phyloP scores from a whole-genome alignment of 2,888 invertebrate genomes.

The Nesidiocoris tenuis region DNA sequence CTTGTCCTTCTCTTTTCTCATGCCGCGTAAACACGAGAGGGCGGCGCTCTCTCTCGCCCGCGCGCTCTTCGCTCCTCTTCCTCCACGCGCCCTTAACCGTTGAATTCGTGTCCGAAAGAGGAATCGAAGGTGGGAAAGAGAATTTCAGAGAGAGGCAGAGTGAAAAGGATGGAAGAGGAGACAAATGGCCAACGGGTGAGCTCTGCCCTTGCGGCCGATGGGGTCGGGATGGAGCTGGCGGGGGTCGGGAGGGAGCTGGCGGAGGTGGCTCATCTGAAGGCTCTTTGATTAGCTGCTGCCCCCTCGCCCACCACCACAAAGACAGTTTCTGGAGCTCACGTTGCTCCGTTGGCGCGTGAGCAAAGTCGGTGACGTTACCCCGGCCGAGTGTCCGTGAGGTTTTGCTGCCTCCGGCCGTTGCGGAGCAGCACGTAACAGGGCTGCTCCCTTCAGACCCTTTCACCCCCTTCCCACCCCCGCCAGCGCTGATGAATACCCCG shows the following conservation, averaged over 20 bases:
- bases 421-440: not conserved
- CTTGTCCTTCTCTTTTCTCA: constrained; percentile 11
- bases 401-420: not conserved
- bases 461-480: not conserved
- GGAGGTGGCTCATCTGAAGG: constrained; percentile 39
- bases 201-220: not conserved
- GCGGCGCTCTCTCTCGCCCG: constrained; percentile 1
- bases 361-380: not conserved
- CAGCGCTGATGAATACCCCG: not conserved
- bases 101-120: not conserved
- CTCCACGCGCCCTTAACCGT: constrained; percentile 8
- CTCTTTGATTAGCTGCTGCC: constrained; percentile 40
- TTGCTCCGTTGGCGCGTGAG: not conserved
- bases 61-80: not conserved
- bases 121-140: not conserved
- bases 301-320: not conserved
- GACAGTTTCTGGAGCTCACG: not conserved
- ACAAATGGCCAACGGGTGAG: not conserved
- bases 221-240: not conserved
- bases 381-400: not conserved
- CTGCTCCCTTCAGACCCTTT: too few species aligned
- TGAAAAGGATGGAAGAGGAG: constrained; percentile 3
- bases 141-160: not conserved
- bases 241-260: not conserved
- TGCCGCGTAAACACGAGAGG: constrained; percentile 8